phyloP scores from a whole-genome alignment of 1,140 invertebrate genomes.

The Musca domestica region DNA sequence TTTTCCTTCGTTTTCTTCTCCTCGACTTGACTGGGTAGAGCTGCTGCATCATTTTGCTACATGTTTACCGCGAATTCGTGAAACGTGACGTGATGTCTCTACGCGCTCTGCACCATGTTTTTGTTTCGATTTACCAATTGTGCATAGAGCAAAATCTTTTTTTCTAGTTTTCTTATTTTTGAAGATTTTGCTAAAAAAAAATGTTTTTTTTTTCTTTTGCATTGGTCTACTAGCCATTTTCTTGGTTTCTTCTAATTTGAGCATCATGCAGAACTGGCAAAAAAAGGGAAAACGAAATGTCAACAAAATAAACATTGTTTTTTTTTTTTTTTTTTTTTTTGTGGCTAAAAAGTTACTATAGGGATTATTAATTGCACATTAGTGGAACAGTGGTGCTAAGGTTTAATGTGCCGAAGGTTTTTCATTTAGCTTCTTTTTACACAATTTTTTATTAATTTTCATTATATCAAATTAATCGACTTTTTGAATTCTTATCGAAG shows the following conservation, averaged over 20 bases:
- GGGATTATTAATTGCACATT: too few relatives aligned
- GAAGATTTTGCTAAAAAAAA: slow-evolving; percentile 9
- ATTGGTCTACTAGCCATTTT: not conserved
- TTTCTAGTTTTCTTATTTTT: not conserved
- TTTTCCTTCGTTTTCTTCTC: too few relatives aligned
- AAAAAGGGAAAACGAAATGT: slow-evolving; percentile 16
- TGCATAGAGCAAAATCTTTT: not conserved
- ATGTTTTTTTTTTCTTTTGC: not conserved
- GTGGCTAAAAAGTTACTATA: too few relatives aligned
- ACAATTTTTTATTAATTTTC: too few relatives aligned
- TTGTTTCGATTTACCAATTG: slow-evolving; percentile 3
- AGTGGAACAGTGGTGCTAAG: too few relatives aligned
- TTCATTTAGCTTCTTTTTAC: too few relatives aligned
- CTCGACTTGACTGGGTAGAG: not conserved
- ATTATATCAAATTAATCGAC: too few relatives aligned
- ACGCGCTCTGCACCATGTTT: slow-evolving; percentile 1
- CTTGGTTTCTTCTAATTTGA: not conserved
- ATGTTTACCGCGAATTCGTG: slow-evolving; percentile 50
- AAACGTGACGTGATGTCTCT: slow-evolving; percentile 38
- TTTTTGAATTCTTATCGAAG: too few relatives aligned
- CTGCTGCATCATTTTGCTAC: slow-evolving; percentile 12
- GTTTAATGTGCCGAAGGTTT: too few relatives aligned
- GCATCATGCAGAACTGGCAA: not conserved
- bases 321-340: too few relatives aligned
- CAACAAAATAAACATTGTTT: slow-evolving; percentile 8